These are phyloP conservation scores for Steatocranus sp. DNA, from an alignment of 2,797 vertebrate genomes.

Conservation along the genomic window DNA sequence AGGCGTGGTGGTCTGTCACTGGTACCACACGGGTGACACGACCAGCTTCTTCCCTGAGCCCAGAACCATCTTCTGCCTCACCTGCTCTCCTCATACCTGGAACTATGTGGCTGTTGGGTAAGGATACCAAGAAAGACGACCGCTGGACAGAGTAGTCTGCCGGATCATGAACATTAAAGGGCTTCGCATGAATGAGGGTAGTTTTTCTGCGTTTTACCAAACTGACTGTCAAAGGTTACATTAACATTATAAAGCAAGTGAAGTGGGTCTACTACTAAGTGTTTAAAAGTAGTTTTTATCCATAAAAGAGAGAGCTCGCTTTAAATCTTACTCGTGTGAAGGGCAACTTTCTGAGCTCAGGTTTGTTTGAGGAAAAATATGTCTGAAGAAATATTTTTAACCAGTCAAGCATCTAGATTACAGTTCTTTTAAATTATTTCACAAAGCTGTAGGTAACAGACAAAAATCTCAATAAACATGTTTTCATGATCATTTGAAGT, in stretches of 20 bases:
- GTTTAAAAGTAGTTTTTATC: neutral
- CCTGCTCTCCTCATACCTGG: conserved; percentile 90
- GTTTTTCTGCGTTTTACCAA: neutral
- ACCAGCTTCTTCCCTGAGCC: conserved; percentile 90
- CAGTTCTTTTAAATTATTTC: neutral
- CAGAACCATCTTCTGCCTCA: conserved; percentile 87
- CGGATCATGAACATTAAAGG: neutral
- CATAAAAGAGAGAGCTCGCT: neutral
- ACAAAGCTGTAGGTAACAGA: neutral
- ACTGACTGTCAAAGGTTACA: neutral
- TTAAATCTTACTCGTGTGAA: neutral
- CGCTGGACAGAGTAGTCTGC: neutral
- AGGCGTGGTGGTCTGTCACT: conserved; percentile 87
- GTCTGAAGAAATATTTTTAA: neutral
- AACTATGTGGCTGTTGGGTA: conserved; percentile 89
- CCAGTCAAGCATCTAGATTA: neutral
- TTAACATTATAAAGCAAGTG: neutral
- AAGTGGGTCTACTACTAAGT: neutral
- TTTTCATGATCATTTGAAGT: neutral
- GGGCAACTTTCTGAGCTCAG: neutral
- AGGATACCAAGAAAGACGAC: neutral
- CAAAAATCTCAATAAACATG: rapidly evolving
- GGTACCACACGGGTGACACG: conserved; percentile 85
- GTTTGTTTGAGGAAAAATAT: neutral
- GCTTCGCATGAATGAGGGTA: rapidly evolving